Percentiles rank a stretch among this genome's conserved stretches.
phyloP scores from a whole-genome alignment of 2,888 invertebrate species.

The Plusia festucae region DNA sequence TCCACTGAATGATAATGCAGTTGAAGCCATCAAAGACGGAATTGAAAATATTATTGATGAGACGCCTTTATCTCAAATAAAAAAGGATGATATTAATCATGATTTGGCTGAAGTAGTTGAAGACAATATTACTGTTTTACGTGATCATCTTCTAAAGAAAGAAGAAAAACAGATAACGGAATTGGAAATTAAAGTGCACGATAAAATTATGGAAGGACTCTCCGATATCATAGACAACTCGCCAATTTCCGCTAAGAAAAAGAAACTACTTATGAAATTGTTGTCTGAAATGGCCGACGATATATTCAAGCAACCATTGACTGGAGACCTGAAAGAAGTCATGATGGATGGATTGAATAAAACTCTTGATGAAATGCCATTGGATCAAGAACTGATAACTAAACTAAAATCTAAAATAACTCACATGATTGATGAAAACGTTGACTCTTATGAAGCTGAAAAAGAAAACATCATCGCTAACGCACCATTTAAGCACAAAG shows the following conservation, averaged over 20 bases:
- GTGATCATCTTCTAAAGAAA: constrained; percentile 5
- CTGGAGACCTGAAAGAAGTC: neutral
- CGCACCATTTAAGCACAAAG: neutral
- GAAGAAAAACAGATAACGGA: neutral
- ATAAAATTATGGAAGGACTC: neutral
- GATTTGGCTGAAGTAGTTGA: constrained; percentile 40
- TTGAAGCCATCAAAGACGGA: neutral
- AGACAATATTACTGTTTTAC: constrained; percentile 34
- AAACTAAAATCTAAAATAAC: neutral
- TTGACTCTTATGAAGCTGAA: neutral
- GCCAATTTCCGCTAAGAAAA: neutral
- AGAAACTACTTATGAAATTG: neutral
- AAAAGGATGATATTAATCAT: constrained; percentile 35
- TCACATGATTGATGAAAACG: neutral
- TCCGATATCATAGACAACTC: neutral
- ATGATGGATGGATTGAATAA: constrained; percentile 3
- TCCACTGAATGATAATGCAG: neutral
- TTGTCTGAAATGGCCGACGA: neutral
- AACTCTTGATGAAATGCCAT: neutral
- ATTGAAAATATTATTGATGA: constrained; percentile 43
- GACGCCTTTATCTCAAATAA: constrained; percentile 20
- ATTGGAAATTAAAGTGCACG: neutral
- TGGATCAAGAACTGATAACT: neutral
- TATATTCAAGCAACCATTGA: neutral
- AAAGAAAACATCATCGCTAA: neutral